Percentiles rank a stretch among this genome's conserved stretches.
phyloP scores from a whole-genome alignment of 2,797 vertebrate species.

The Halcyon badia region DNA sequence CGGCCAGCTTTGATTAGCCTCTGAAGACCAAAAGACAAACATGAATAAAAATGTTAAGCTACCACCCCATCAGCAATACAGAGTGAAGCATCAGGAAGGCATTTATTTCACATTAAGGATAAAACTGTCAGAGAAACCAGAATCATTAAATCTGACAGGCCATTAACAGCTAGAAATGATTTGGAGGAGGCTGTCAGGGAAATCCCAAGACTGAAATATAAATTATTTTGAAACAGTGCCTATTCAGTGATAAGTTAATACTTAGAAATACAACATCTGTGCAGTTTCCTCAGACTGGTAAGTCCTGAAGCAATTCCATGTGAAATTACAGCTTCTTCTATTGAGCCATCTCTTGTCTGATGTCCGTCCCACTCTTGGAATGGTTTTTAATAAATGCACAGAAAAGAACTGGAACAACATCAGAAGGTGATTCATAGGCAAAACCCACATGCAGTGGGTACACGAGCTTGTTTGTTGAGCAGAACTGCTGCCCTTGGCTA shows the following conservation, averaged over 20 bases:
- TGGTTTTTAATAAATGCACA: not conserved
- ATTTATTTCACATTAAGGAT: slow-evolving; percentile 56
- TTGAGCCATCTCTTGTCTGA: not conserved
- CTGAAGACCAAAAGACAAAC: not conserved
- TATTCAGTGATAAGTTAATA: slow-evolving; percentile 1
- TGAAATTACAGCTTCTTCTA: not conserved
- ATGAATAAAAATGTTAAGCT: not conserved
- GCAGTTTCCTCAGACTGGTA: not conserved
- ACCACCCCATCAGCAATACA: not conserved
- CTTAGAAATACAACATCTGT: slow-evolving; percentile 32
- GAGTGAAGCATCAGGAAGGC: slow-evolving; percentile 13
- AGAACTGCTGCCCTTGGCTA: not conserved
- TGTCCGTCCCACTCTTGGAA: not conserved
- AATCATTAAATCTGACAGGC: slow-evolving; percentile 44
- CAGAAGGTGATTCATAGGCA: slow-evolving; percentile 24
- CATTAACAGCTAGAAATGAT: slow-evolving; percentile 34
- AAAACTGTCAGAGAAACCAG: not conserved
- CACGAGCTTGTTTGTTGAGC: not conserved
- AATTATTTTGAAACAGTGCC: not conserved
- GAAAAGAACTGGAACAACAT: slow-evolving; percentile 12
- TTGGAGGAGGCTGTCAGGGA: slow-evolving; percentile 36
- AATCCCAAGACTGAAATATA: slow-evolving; percentile 48
- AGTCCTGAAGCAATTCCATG: slow-evolving; percentile 4
- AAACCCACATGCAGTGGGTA: not conserved
- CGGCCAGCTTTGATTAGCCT: not conserved